Evolutionary conservation across 1,140 invertebrate genomes (phyloP).

Genomic region (Trachelipus rathkii): DNA sequence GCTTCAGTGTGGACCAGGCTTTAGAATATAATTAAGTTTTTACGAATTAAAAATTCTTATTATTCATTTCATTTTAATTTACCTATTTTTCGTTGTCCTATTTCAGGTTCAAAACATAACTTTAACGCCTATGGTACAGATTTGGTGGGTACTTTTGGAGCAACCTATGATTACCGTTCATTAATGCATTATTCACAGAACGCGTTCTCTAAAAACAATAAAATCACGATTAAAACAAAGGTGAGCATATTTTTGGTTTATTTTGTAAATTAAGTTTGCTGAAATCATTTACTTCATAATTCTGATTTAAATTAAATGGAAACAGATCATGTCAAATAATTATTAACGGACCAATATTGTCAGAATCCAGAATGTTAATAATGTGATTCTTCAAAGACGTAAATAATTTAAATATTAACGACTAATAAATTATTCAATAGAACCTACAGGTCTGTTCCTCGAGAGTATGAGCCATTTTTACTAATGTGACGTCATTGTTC

Average conservation of each 20-base stretch:
- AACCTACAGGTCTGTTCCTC: no score
- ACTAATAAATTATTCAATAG: no score
- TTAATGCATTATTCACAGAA: slow-evolving; percentile 58
- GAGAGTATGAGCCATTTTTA: no score
- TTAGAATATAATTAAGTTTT: background rate
- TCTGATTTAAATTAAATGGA: background rate
- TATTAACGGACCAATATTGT: no score
- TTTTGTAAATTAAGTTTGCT: no score
- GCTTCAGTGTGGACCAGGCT: no score
- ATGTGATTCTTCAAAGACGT: background rate
- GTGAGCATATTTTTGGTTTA: slow-evolving; percentile 22
- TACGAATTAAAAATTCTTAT: background rate
- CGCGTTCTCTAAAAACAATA: slow-evolving; percentile 53
- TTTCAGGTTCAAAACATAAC: slow-evolving; percentile 50
- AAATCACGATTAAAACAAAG: slow-evolving; percentile 56
- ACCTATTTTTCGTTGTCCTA: background rate
- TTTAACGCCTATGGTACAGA: slow-evolving; percentile 52
- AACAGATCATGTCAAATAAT: background rate
- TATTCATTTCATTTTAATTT: background rate
- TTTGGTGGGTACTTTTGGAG: slow-evolving; percentile 51
- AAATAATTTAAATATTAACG: no score
- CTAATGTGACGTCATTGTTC: no score
- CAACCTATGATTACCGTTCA: slow-evolving; percentile 57
- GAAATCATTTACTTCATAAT: no score
- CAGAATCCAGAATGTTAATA: background rate